phyloP scores from a whole-genome alignment of 2,888 invertebrate genomes.

The Dicyrtoma fusca region DNA sequence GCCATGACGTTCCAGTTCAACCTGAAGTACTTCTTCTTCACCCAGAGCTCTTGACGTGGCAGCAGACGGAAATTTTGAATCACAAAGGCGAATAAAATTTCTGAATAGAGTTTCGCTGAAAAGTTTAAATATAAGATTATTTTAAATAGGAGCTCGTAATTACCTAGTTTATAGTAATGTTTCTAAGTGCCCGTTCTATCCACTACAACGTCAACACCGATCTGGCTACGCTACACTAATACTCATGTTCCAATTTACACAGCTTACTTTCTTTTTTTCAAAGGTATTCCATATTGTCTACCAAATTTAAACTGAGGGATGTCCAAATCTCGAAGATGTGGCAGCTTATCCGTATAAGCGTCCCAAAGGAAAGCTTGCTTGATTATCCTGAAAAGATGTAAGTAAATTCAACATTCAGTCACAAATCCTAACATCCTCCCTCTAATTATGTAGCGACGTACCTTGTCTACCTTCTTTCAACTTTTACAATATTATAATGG shows the following conservation, averaged over 20 bases:
- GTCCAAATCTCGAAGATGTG: constrained; percentile 70
- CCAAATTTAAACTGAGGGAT: constrained; percentile 75
- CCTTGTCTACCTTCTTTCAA: too few relatives aligned
- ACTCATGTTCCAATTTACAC: too few relatives aligned
- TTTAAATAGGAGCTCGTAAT: too few relatives aligned
- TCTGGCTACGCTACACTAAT: too few relatives aligned
- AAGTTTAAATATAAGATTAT: background rate
- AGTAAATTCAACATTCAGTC: background rate
- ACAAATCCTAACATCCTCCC: too few relatives aligned
- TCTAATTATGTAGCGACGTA: too few relatives aligned
- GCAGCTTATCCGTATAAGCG: constrained; percentile 76
- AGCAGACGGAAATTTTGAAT: constrained; percentile 36
- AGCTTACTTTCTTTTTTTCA: constrained; percentile 72
- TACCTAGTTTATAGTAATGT: too few relatives aligned
- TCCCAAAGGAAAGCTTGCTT: constrained; percentile 65
- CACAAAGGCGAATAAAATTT: constrained; percentile 50
- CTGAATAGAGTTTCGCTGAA: constrained; percentile 48
- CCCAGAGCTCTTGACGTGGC: constrained; percentile 39
- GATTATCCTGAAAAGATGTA: constrained; percentile 53
- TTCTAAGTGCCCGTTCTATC: too few relatives aligned
- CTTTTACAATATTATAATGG: background rate
- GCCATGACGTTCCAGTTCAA: constrained; percentile 39
- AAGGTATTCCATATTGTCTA: constrained; percentile 74
- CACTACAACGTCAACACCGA: too few relatives aligned
- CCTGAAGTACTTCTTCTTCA: constrained; percentile 44